Evolutionary conservation across 2,797 vertebrate species (phyloP).

Genomic region (Erethizon dorsatum): DNA sequence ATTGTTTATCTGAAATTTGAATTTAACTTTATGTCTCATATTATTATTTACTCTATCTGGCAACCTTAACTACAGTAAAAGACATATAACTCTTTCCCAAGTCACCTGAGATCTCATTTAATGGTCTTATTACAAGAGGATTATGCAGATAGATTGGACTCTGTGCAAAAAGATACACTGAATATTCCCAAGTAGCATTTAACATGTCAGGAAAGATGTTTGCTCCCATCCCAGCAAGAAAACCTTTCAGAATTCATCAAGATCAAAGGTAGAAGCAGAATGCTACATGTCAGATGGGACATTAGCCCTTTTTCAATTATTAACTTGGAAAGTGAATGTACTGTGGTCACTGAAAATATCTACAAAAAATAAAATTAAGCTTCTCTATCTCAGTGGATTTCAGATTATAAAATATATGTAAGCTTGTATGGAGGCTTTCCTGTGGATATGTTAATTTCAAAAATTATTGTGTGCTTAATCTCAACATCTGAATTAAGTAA

Average conservation of each 20-base stretch:
- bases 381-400: background rate
- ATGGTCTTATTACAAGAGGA: background rate
- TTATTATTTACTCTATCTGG: constrained; percentile 6
- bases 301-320: background rate
- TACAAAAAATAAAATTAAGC: background rate
- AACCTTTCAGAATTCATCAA: background rate
- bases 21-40: background rate
- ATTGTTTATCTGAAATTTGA: background rate
- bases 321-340: background rate
- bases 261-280: background rate
- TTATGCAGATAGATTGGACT: background rate
- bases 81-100: background rate
- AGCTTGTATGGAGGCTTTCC: background rate
- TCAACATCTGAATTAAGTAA: constrained; percentile 41
- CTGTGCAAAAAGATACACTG: background rate
- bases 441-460: constrained; percentile 25
- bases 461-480: background rate
- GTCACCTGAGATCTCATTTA: constrained; percentile 9
- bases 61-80: background rate
- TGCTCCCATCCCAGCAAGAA: background rate
- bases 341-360: background rate
- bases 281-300: background rate
- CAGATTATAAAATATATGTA: background rate
- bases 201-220: background rate
- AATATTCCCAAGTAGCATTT: background rate